Conservation (phyloP, 64 coral and sea anemone species). For the Hydrozoanthus tunicans region DNA sequence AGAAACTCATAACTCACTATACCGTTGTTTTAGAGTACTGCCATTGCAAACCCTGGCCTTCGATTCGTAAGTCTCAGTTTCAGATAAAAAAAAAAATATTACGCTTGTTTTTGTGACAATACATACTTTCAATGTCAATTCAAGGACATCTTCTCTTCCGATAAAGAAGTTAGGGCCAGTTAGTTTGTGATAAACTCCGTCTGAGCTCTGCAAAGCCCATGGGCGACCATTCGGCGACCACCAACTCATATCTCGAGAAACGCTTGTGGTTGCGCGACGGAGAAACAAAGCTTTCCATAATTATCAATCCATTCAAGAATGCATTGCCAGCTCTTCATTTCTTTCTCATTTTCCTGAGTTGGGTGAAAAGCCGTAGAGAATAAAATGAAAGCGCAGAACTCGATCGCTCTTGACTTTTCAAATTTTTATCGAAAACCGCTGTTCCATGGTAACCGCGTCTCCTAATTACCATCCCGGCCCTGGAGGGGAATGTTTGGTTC, state of each 20-base stretch:
- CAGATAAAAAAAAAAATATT: neutral
- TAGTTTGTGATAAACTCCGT: constrained; percentile 74
- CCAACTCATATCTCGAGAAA: constrained; percentile 16
- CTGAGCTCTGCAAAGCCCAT: constrained; percentile 79
- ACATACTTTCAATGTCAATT: constrained; percentile 78
- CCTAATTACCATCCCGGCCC: neutral
- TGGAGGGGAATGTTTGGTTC: neutral
- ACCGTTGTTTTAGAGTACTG: no score
- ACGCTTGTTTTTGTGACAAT: neutral
- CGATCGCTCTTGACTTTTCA: no score
- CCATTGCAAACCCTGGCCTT: no score
- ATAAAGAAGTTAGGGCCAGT: constrained; percentile 85
- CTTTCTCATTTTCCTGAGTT: neutral
- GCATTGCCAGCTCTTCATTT: neutral
- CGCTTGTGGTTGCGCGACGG: constrained; percentile 3
- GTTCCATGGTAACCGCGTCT: constrained; percentile 46
- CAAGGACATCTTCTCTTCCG: constrained; percentile 72
- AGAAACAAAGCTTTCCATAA: neutral
- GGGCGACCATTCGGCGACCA: neutral
- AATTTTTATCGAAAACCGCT: neutral
- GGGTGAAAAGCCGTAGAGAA: neutral
- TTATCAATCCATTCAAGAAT: neutral
- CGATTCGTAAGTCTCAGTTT: neutral
- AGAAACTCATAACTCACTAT: no score
- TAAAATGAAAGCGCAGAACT: neutral